Base-by-base conservation (phyloP, 2,113 vertebrate species). In the Semnopithecus entellus region DNA sequence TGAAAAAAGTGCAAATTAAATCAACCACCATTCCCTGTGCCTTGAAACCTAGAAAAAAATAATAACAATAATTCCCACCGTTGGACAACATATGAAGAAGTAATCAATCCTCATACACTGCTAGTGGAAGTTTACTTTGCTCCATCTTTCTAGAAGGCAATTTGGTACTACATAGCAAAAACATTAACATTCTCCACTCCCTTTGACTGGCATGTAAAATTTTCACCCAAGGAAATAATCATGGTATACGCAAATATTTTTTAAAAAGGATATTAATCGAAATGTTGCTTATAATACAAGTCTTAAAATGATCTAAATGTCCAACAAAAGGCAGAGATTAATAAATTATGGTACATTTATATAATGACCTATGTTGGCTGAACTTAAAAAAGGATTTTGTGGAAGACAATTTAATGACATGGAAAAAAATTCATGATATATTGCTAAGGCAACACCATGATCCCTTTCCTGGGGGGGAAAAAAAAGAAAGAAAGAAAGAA, bases 361-460 rank as follows among this genome's bases (percentile, higher is more conserved):
- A 12, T 96, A 95, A 95, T 20, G 90, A 27, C 57, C 85, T 5
- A 73, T 61, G 5, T 96, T 80, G 45, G 64, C 25, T 90, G 76
- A 88, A 45, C 57, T 97, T 94, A 89, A 95, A 88, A 92, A 91
- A 70, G 55, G 43, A 85, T 68, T 79, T 72, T 70, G 50, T 38
- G 78, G 48, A n/a, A 50, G 92, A 90, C 87, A 68, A 91, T 90
- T 97, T 97, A 90, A 76, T 81, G 92, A 90, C 70, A 81, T 96
- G 96, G 94, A 92, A 95, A 97, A 97, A 93, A 50, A 68, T 59
- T 80, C 70, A 55, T 90, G 83, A 97, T 88, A 7, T 72, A 95
- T 85, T 84, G 70, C 94, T 90, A 96, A 87, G 80, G 80, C 76
- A 90, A 93, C 68, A 80, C 72, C 14, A 25, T 32, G 83, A 73